Evolutionary conservation across 2,797 vertebrate genomes (phyloP), one percentile per base, ranked within the genome.

Genomic region (Chelmon rostratus): DNA sequence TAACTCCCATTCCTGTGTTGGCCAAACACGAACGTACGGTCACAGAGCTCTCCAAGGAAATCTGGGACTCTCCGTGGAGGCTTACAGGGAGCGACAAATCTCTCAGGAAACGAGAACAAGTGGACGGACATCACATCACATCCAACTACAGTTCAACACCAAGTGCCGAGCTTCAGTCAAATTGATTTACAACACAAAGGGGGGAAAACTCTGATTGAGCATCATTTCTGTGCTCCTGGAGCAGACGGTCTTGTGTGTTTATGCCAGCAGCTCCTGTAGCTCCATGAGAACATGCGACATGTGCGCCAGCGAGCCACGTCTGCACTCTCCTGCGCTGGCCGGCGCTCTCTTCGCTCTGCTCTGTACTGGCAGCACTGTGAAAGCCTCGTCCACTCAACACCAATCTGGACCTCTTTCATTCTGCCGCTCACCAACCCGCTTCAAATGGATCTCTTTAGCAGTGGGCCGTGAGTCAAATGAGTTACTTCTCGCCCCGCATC

Each of bases 321-420:
- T 72, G 81, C 54, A 59, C 54, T 71, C 66, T 47, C 47, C 69
- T 52, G 42, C 37, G n/a, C 67, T 44, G 78, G 69, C 54, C 18
- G 4, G 35, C 46, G 52, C 75, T 53, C 61, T 71, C 52, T 74
- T 66, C 46, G 9, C 54, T 79, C 18, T 16, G 62, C 62, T 67
- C 72, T 16, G 65, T 31, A 18, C 73, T 81, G 76, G 79, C 86
- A 88, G 70, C 50, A 8, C 57, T 53, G 80, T 56, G 58, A 88
- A 78, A 76, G 61, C 72, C 42, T 85, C 76, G 75, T 73, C 68
- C 61, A 59, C 71, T 78, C 61, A 73, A 81, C 53, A 80, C 76
- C 71, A 78, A 84, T 82, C 88, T 81, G 87, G 88, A 84, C 83
- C 79, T 79, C 79, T 70, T 86, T 73, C 47, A 75, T 73, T 79